Conservation (phyloP, 2,113 vertebrate genomes). For the Daphoenositta chrysoptera region DNA sequence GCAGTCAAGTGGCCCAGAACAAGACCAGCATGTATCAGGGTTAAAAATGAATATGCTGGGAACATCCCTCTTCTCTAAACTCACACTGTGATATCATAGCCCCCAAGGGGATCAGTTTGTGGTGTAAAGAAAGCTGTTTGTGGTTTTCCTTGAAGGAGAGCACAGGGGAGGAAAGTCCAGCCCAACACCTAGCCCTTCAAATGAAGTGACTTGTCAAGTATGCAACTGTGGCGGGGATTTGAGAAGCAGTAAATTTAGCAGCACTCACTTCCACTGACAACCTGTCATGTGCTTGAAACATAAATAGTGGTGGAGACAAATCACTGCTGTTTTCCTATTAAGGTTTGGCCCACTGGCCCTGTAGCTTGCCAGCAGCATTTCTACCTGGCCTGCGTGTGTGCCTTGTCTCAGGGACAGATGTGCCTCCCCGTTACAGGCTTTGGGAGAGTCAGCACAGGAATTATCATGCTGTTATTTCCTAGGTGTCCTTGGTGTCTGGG, state of each 20-base stretch:
- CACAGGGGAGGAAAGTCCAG: conserved; percentile 18
- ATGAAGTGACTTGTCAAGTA: conserved; percentile 78
- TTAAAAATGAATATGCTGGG: not conserved
- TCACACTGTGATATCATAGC: not conserved
- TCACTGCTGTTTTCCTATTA: conserved; percentile 79
- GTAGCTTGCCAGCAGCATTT: conserved; percentile 40
- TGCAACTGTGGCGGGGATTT: conserved; percentile 66
- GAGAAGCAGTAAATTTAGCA: conserved; percentile 76
- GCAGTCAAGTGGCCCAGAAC: not conserved
- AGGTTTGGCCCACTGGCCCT: conserved; percentile 73
- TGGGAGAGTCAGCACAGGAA: not conserved
- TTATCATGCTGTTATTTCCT: conserved; percentile 27
- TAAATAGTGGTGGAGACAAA: conserved; percentile 78
- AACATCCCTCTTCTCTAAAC: not conserved
- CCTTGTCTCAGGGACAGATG: conserved; percentile 7
- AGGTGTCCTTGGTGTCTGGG: conserved; percentile 27
- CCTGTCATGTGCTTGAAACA: conserved; percentile 75
- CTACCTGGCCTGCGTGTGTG: not conserved
- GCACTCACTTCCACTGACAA: conserved; percentile 73
- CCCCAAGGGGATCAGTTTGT: not conserved
- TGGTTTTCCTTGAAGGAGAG: conserved; percentile 53
- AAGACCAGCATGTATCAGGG: not conserved
- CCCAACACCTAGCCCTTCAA: conserved; percentile 58
- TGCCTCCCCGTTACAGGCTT: not conserved
- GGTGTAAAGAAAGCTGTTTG: conserved; percentile 10